Conservation (phyloP, 2,797 vertebrate genomes). For the Phoxinus dragarum region DNA sequence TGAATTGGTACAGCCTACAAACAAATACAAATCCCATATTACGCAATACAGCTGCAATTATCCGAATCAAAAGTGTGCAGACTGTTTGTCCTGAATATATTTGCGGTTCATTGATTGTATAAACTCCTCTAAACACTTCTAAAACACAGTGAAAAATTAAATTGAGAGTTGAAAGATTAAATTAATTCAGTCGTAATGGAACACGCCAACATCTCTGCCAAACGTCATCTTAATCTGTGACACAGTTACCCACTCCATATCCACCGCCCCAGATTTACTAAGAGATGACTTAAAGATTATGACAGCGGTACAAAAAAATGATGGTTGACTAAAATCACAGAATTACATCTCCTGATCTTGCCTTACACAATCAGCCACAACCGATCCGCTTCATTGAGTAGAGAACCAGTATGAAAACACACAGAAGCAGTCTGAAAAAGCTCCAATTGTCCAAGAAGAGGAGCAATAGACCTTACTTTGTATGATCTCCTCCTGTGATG, state of each 20-base stretch:
- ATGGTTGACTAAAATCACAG: not conserved
- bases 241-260: constrained; percentile 8
- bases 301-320: not conserved
- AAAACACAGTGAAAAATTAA: not conserved
- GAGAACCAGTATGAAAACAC: constrained; percentile 36
- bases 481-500: not conserved
- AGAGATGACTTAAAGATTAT: constrained; percentile 21
- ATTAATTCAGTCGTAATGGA: not conserved
- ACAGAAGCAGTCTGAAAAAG: constrained; percentile 25
- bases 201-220: not conserved
- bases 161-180: not conserved
- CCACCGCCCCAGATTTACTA: constrained; percentile 26
- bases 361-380: not conserved
- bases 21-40: not conserved
- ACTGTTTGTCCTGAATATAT: not conserved
- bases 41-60: not conserved
- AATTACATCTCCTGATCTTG: not conserved
- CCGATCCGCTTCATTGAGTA: not conserved
- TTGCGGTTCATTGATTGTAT: not conserved
- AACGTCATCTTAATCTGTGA: constrained; percentile 17
- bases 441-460: constrained; percentile 18
- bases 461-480: not conserved
- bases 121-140: not conserved
- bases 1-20: not conserved
- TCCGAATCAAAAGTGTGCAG: not conserved